Evolutionary conservation across 2,797 vertebrate genomes (phyloP), one percentile per base, ranked within the genome.

Genomic region (Thamnophis elegans): DNA sequence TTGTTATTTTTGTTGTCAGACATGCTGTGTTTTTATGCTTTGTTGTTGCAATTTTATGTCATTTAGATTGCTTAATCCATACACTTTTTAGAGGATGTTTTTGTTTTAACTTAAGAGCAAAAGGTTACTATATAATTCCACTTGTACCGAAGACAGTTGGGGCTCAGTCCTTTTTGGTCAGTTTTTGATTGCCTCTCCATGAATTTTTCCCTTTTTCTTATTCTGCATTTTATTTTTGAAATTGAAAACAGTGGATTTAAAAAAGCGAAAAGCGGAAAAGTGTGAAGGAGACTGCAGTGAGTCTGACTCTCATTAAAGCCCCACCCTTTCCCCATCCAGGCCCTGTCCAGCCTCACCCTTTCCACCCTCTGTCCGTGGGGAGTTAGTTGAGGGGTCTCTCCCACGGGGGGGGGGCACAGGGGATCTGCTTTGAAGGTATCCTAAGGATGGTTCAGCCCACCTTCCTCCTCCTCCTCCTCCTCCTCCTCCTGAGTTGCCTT

Each of bases 371-470:
- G 55, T 18, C 18, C 0, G 0, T 90, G 55, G 56, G 0, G 47
- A 1, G 7, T 42, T 56, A 1, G 9, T 42, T 60, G 0, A 51
- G 59, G 86, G 59, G 9, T 89, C 53, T 16, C 86, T 53, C 62
- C 85, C 56, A 18, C 54, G 16, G 26, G 54, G 16, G 65, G 12
- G 16, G 65, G 12, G 78, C 2, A 9, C 14, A 78, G 93, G 91
- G 28, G 91, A 26, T 60, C 95, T 96, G 94, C 96, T 97, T 96
- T 94, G 96, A 94, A 93, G 91, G 94, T 94, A 1, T 90, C 86
- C 20, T 94, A 90, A 94, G 93, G 94, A 95, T 97, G 96, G 97
- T 96, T 97, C 97, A 97, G 95, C 95, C 90, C 86, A 28, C 1
- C 4, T 28, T 8, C 10, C 28, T 85, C 42, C 88, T 95, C 58